Conservation (phyloP, 2,888 invertebrate genomes). For the Rhamphomyia laevipes region DNA sequence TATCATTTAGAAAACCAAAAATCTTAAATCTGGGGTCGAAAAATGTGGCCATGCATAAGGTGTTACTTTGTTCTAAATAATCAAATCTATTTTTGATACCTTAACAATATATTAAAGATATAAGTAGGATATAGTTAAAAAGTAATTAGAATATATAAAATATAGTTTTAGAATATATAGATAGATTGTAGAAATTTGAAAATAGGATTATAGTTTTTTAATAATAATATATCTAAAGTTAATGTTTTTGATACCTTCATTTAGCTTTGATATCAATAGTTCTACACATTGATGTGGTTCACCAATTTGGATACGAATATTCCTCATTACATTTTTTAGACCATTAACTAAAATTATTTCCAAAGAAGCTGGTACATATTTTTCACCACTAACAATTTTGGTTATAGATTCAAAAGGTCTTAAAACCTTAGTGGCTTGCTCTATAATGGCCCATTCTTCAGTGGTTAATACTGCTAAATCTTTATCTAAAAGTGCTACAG, state of each 20-base stretch:
- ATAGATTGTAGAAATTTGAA: too few relatives aligned
- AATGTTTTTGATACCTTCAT: neutral
- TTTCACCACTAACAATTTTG: conserved; percentile 16
- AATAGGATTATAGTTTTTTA: too few relatives aligned
- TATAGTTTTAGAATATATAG: too few relatives aligned
- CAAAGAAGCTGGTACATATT: conserved; percentile 16
- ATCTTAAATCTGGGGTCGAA: neutral
- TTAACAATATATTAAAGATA: too few relatives aligned
- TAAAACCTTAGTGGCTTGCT: conserved; percentile 14
- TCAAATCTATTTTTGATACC: neutral
- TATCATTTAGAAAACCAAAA: neutral
- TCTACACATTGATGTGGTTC: neutral
- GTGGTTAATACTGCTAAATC: neutral
- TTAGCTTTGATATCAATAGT: neutral
- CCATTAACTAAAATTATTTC: conserved; percentile 17
- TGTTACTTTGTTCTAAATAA: neutral
- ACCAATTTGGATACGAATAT: neutral
- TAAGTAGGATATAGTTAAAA: too few relatives aligned
- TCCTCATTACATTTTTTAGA: conserved; percentile 2
- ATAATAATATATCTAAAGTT: too few relatives aligned
- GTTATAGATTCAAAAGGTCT: conserved; percentile 17
- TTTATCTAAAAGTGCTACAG: neutral
- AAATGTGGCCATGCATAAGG: neutral
- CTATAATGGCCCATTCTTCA: conserved; percentile 17
- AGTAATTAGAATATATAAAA: too few relatives aligned